Evolutionary conservation across 2,113 vertebrate species (phyloP).

Genomic region (Motacilla alba): DNA sequence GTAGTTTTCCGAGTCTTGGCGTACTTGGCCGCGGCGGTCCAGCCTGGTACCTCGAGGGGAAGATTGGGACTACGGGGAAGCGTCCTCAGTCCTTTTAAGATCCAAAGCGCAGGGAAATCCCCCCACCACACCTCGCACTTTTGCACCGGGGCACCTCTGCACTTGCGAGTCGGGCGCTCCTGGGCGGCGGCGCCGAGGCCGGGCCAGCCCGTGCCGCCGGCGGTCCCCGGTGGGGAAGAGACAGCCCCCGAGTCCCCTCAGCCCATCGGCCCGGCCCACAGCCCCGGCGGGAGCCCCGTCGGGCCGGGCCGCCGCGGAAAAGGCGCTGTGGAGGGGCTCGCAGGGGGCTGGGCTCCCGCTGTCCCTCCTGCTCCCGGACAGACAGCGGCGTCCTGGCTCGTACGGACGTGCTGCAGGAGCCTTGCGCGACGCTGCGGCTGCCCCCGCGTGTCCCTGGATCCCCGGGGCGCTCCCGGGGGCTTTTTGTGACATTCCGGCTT

Average conservation of each 20-base stretch:
- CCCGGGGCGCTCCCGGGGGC: not conserved
- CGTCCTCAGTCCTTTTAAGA: not conserved
- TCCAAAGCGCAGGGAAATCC: not conserved
- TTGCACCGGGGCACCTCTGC: not conserved
- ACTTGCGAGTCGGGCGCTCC: not conserved
- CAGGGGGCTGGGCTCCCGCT: not conserved
- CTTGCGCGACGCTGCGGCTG: no score
- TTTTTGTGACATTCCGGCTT: not conserved
- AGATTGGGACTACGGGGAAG: not conserved
- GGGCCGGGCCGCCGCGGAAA: no score
- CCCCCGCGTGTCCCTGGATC: not conserved
- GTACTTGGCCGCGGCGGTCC: not conserved
- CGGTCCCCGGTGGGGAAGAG: not conserved
- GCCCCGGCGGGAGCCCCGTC: not conserved
- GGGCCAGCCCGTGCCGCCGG: not conserved
- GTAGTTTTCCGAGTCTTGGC: not conserved
- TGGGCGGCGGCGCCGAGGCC: not conserved
- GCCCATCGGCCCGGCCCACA: not conserved
- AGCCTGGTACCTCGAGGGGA: not conserved
- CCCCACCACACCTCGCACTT: no score
- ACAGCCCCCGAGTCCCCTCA: no score
- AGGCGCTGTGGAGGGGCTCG: no score
- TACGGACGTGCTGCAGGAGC: not conserved
- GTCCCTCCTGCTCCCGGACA: no score
- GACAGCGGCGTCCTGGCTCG: not conserved